phyloP scores from a whole-genome alignment of 2,888 invertebrate genomes.

The Drosophila quinaria region DNA sequence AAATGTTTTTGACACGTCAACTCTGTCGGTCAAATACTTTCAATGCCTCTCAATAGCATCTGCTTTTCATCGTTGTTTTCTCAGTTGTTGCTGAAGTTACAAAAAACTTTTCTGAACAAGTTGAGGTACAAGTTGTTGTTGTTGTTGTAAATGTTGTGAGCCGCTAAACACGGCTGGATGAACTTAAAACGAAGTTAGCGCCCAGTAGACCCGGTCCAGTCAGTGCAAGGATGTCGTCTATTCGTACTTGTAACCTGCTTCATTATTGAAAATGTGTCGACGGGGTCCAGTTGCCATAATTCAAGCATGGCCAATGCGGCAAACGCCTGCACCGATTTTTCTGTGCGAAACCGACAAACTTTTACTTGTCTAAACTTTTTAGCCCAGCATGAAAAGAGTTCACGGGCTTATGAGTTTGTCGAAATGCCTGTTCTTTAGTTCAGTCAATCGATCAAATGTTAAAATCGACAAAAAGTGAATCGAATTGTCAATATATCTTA shows the following conservation, averaged over 20 bases:
- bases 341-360: constrained; percentile 33
- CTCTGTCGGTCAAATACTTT: constrained; percentile 73
- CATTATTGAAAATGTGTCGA: constrained; percentile 80
- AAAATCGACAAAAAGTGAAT: too few relatives aligned
- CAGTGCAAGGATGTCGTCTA: constrained; percentile 25
- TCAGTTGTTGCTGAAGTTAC: constrained; percentile 52
- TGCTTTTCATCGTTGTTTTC: constrained; percentile 42
- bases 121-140: constrained; percentile 45
- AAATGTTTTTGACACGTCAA: constrained; percentile 80
- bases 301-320: constrained; percentile 66
- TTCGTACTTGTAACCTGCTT: constrained; percentile 43
- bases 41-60: constrained; percentile 46
- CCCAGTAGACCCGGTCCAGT: constrained; percentile 30
- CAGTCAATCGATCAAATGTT: too few relatives aligned
- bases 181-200: constrained; percentile 74
- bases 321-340: constrained; percentile 54
- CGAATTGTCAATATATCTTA: too few relatives aligned
- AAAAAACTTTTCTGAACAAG: constrained; percentile 65
- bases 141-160: constrained; percentile 11
- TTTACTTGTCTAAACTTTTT: constrained; percentile 35
- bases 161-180: constrained; percentile 65
- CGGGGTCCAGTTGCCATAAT: constrained; percentile 76
- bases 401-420: not conserved
- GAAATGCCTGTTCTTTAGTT: not conserved
- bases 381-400: not conserved